phyloP scores from a whole-genome alignment of 37 sponge, comb jelly and placozoan genomes.

The Aplysina aerophoba region DNA sequence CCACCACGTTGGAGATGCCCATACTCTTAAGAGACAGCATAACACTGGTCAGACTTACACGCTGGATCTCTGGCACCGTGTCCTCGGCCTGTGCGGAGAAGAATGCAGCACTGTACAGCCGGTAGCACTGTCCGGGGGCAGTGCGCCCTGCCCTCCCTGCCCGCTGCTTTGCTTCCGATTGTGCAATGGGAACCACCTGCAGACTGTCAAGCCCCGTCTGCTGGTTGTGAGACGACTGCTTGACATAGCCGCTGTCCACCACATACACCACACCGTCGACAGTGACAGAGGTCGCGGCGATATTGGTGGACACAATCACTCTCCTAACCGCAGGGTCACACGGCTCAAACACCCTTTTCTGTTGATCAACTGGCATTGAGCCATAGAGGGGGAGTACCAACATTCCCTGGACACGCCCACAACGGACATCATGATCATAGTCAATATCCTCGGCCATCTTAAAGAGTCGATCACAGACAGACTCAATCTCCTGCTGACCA shows the following conservation, averaged over 20 bases:
- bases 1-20: constrained; percentile 78
- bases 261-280: constrained; percentile 90
- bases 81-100: constrained; percentile 52
- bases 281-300: constrained; percentile 92
- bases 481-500: constrained; percentile 88
- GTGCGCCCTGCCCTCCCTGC: constrained; percentile 87
- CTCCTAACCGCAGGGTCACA: constrained; percentile 56
- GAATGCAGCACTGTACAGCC: constrained; percentile 76
- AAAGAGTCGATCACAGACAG: constrained; percentile 75
- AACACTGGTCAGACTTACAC: constrained; percentile 82
- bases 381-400: constrained; percentile 86
- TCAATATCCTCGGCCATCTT: constrained; percentile 77
- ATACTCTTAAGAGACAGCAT: constrained; percentile 82
- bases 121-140: constrained; percentile 72
- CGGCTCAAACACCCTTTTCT: constrained; percentile 80
- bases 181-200: constrained; percentile 78
- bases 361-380: constrained; percentile 80
- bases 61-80: constrained; percentile 89
- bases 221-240: constrained; percentile 80
- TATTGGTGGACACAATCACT: constrained; percentile 91
- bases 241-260: constrained; percentile 85
- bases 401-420: constrained; percentile 59
- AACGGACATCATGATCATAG: constrained; percentile 79
- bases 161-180: constrained; percentile 83
- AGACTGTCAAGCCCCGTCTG: constrained; percentile 83